Evolutionary conservation across 2,113 vertebrate genomes (phyloP).

Genomic region (Engraulis encrasicolus): DNA sequence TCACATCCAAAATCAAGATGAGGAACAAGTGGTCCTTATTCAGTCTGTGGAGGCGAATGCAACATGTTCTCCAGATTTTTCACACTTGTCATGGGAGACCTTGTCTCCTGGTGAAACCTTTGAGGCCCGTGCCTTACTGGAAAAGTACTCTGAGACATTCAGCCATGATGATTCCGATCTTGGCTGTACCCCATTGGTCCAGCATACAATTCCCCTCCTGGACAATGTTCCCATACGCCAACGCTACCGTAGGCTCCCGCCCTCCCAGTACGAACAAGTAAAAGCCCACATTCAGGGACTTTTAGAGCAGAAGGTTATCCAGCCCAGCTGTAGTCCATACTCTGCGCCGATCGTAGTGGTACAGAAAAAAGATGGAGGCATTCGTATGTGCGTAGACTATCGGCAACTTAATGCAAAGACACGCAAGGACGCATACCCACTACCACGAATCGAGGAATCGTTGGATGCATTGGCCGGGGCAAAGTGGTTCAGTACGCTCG

Average conservation of each 20-base stretch:
- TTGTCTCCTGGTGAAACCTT: neutral
- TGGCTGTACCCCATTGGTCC: constrained; percentile 1
- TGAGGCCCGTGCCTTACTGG: neutral
- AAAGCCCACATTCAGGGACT: neutral
- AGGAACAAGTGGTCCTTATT: neutral
- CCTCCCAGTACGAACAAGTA: constrained; percentile 10
- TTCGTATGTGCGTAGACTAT: neutral
- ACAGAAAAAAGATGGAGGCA: constrained; percentile 1
- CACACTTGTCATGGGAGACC: neutral
- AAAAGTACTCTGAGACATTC: neutral
- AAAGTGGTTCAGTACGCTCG: neutral
- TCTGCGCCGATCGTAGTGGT: constrained; percentile 9
- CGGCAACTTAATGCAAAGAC: neutral
- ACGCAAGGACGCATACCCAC: constrained; percentile 2
- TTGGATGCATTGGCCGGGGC: neutral
- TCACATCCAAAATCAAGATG: neutral
- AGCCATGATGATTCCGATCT: neutral
- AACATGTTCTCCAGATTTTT: neutral
- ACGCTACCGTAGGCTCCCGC: neutral
- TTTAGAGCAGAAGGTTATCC: neutral
- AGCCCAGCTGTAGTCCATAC: constrained; percentile 10
- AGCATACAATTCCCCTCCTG: neutral
- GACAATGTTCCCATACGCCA: neutral
- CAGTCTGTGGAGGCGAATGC: neutral
- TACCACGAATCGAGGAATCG: neutral